These are phyloP conservation scores for Coptotermes formosanus DNA, from an alignment of 1,140 invertebrate species.

Conservation along the genomic window DNA sequence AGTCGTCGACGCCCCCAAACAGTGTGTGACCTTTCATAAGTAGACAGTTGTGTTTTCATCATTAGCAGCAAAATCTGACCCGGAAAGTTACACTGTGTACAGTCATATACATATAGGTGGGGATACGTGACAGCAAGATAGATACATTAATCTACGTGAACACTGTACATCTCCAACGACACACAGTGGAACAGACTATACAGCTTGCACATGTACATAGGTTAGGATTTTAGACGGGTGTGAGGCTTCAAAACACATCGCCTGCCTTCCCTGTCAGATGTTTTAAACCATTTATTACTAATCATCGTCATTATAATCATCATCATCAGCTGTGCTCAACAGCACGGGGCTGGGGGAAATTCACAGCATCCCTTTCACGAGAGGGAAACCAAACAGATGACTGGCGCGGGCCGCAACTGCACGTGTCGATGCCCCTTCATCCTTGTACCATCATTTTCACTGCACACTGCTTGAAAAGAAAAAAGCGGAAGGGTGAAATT, in stretches of 20 bases:
- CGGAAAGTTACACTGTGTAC: no score
- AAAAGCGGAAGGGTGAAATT: neutral
- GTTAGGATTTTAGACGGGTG: neutral
- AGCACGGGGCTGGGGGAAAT: neutral
- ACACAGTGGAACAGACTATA: neutral
- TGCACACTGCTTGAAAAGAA: neutral
- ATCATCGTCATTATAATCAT: conserved; percentile 21
- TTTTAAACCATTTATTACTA: conserved; percentile 29
- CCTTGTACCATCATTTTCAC: neutral
- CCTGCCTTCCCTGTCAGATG: conserved; percentile 19
- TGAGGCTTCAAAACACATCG: conserved; percentile 17
- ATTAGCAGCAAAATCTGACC: no score
- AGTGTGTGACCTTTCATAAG: no score
- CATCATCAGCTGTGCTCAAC: neutral
- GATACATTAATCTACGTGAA: no score
- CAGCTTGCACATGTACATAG: neutral
- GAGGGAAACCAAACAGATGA: conserved; percentile 21
- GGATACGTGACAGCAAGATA: no score
- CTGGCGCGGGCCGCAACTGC: conserved; percentile 10
- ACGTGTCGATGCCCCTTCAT: neutral
- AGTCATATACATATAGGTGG: no score
- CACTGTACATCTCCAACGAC: no score
- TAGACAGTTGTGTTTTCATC: no score
- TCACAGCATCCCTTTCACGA: neutral
- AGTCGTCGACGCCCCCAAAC: no score